Evolutionary conservation across 2,888 invertebrate species (phyloP).

Genomic region (Fragum fragum): DNA sequence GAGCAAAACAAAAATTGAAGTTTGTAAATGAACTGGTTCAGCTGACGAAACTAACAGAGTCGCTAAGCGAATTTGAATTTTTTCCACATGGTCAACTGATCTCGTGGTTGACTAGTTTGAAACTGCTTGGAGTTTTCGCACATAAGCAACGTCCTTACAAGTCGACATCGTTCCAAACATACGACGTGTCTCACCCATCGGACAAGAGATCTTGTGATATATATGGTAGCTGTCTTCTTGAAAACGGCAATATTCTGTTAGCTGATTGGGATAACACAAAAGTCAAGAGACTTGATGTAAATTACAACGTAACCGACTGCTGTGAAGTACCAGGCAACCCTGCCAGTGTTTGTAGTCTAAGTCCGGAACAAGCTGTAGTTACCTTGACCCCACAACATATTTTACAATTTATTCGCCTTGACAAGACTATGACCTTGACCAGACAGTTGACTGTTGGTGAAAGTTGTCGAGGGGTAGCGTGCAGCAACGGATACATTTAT

Average conservation of each 20-base stretch:
- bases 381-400: slow-evolving; percentile 46
- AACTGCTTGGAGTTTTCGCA: slow-evolving; percentile 41
- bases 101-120: slow-evolving; percentile 48
- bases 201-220: slow-evolving; percentile 52
- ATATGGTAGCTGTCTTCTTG: slow-evolving; percentile 44
- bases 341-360: slow-evolving; percentile 39
- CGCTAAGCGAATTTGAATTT: slow-evolving; percentile 31
- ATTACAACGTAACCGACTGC: slow-evolving; percentile 33
- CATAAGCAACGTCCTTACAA: slow-evolving; percentile 43
- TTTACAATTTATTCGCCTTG: slow-evolving; percentile 48
- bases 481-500: slow-evolving; percentile 44
- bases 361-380: slow-evolving; percentile 46
- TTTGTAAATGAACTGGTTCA: slow-evolving; percentile 35
- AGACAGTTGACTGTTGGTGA: slow-evolving; percentile 39
- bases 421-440: slow-evolving; percentile 27
- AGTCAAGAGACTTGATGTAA: slow-evolving; percentile 44
- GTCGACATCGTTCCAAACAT: slow-evolving; percentile 29
- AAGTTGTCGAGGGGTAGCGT: slow-evolving; percentile 52
- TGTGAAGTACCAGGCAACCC: slow-evolving; percentile 40
- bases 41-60: slow-evolving; percentile 25
- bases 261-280: slow-evolving; percentile 59
- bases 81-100: slow-evolving; percentile 41
- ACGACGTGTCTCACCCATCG: slow-evolving; percentile 36
- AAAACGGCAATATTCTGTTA: slow-evolving; percentile 44
- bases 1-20: slow-evolving; percentile 46